phyloP scores from a whole-genome alignment of 1,140 invertebrate species.

The Rhopalosiphum maidis region DNA sequence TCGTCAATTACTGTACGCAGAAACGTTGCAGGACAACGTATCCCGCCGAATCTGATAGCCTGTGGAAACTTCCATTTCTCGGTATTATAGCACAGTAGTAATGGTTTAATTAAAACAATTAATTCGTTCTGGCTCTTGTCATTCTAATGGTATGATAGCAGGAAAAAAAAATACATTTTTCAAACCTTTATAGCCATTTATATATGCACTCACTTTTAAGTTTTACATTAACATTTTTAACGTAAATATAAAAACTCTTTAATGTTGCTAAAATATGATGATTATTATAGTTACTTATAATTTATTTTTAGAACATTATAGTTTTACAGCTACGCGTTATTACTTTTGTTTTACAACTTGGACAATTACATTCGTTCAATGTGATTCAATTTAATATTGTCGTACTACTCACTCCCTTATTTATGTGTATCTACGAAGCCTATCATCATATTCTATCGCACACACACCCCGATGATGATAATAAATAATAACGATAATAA shows the following conservation, averaged over 20 bases:
- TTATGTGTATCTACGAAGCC: not conserved
- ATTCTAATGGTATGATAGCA: not conserved
- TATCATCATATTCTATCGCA: not conserved
- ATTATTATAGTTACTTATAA: not conserved
- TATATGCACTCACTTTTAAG: not conserved
- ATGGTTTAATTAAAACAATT: slow-evolving; percentile 30
- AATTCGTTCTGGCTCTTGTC: not conserved
- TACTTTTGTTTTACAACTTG: not conserved
- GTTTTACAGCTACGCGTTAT: too few relatives aligned
- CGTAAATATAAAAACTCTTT: not conserved
- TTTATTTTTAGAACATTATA: not conserved
- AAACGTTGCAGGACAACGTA: slow-evolving; percentile 1
- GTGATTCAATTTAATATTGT: not conserved
- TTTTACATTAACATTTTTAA: not conserved
- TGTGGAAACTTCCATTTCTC: not conserved
- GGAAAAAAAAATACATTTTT: slow-evolving; percentile 26
- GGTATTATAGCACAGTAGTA: not conserved
- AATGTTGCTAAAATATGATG: not conserved
- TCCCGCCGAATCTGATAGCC: slow-evolving; percentile 4
- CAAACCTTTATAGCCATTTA: not conserved
- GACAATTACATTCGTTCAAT: not conserved
- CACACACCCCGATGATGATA: not conserved
- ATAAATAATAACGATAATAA: not conserved
- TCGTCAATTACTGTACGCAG: not conserved
- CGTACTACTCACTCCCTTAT: not conserved